Evolutionary conservation across 2,113 vertebrate genomes (phyloP), one percentile per base, ranked within the genome.

Genomic region (Oxyura jamaicensis): DNA sequence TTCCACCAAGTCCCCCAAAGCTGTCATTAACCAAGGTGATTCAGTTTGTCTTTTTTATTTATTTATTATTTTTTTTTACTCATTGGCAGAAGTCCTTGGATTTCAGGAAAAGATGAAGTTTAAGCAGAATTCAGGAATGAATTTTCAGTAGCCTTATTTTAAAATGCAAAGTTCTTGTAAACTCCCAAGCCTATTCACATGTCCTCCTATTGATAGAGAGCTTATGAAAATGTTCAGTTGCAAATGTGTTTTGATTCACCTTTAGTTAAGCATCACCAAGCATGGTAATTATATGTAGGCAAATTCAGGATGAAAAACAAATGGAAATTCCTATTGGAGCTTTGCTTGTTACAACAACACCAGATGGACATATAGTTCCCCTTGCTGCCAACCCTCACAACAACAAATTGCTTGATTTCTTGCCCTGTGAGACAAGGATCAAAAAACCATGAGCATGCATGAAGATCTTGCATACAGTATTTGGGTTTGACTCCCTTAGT

Each of bases 261-360:
- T 95, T 78, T 41, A 50, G 56, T 84, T 88, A 81, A 86, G 76
- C 76, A 76, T 96, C 83, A 73, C 17, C 48, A 93, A 88, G 60
- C 69, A 75, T 13, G 4, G 50, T 77, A 93, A 81, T 90, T 58
- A 85, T 26, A 89, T 0, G 0, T 41, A 65, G 52, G 85, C 52
- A 81, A 83, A 90, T 65, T 93, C 39, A 41, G 66, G 35, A 82
- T 19, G 69, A 93, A 94, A 95, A 95, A 85, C 80, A 90, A 80
- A 77, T 48, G 26, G 87, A 48, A 91, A 91, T 93, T 88, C 84
- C 63, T 94, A 67, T 52, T 0, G 3, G 71, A 88, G 67, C 56
- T 22, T 81, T 53, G 46, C 69, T 75, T 65, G 52, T 81, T 94
- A 67, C 52, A 60, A 19, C 50, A 76, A 42, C 71, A 69, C 91